Conservation (phyloP, 2,888 invertebrate genomes). For the Sericinus montela region DNA sequence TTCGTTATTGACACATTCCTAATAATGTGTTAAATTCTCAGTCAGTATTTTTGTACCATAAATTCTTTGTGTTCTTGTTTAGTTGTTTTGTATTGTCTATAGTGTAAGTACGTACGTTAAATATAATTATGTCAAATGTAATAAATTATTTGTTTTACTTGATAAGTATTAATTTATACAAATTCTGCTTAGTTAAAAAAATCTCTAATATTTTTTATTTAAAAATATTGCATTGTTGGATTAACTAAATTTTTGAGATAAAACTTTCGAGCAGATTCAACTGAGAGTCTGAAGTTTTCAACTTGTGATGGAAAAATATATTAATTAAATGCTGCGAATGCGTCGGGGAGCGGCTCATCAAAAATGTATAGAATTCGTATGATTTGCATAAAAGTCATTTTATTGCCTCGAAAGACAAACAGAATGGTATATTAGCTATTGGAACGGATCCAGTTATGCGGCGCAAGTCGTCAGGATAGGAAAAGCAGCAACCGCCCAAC, state of each 20-base stretch:
- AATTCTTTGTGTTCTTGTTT: too few relatives aligned
- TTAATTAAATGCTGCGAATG: constrained; percentile 70
- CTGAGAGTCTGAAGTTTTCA: constrained; percentile 10
- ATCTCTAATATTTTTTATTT: too few relatives aligned
- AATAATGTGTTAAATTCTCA: too few relatives aligned
- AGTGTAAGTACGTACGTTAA: too few relatives aligned
- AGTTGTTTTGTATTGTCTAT: too few relatives aligned
- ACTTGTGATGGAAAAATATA: constrained; percentile 67
- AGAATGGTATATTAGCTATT: constrained; percentile 75
- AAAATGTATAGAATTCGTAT: constrained; percentile 80
- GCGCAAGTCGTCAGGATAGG: constrained; percentile 25
- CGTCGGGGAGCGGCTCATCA: constrained; percentile 67
- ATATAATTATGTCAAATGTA: too few relatives aligned
- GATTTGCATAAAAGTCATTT: constrained; percentile 80
- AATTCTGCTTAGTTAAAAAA: too few relatives aligned
- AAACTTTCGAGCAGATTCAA: constrained; percentile 4
- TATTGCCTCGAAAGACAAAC: constrained; percentile 78
- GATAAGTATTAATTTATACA: too few relatives aligned
- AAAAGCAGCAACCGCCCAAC: constrained; percentile 12
- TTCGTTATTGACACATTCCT: too few relatives aligned
- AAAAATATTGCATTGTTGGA: too few relatives aligned
- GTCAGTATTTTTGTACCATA: too few relatives aligned
- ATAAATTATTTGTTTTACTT: too few relatives aligned
- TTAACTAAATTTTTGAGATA: not conserved
- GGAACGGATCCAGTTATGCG: constrained; percentile 64